Base-by-base conservation (phyloP, 1,140 invertebrate genomes). In the Dendrolimus punctatus region DNA sequence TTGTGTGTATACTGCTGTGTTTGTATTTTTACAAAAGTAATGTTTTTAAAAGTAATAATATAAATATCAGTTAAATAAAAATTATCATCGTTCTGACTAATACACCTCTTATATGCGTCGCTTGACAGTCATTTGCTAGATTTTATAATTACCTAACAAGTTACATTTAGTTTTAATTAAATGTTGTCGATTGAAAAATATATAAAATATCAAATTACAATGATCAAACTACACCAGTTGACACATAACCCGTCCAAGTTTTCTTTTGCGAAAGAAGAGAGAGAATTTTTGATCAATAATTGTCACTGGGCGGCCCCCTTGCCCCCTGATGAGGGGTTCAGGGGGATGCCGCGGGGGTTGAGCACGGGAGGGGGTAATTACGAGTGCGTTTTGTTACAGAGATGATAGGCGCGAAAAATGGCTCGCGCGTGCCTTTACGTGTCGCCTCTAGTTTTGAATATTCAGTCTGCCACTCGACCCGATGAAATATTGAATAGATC, bases 261-360 rank as follows among this genome's bases (percentile, higher is more conserved):
- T 85, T 83, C 82, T 85, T 85, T 85, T 85, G 82, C 80, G 78
- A 85, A 85, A 85, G 80, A 83, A 85, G 80, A 85, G 81, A 83
- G 82, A 85, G 82, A 85, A 85, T 85, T 85, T 85, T 85, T 85
- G 81, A 85, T 85, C 80, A 85, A 85, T 85, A 85, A 85, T 85
- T 85, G 80, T 85, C 81, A 83, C 80, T 83, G 81, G 81, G 81
- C 81, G 81, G 81, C 69, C 71, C 69, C 65, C 68, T 58, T 58
- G 60, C 49, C 60, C 59, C 51, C 45, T 60, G 54, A 46, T 58
- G 66, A 52, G 53, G 57, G 58, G 60, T 54, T 42, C 47, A 57
- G 56, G 57, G 57, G 59, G 64, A 62, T 46, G 62, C 45, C 63
- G 58, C 53, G 57, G 57, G 55, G 53, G 57, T 66, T 49, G 58